phyloP scores from a whole-genome alignment of 2,888 invertebrate genomes.

The Iphiclides podalirius region DNA sequence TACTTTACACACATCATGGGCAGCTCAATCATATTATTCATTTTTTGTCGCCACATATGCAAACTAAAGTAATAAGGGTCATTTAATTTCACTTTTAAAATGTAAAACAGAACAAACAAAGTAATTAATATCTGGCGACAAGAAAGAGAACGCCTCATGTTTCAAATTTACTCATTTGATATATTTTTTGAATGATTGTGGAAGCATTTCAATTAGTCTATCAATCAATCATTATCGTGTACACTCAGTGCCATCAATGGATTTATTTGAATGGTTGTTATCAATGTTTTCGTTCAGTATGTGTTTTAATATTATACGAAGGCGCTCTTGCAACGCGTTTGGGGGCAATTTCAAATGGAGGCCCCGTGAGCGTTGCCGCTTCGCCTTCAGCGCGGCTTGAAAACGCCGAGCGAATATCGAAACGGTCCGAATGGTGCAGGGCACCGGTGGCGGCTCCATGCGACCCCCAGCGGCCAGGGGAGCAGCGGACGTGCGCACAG shows the following conservation, averaged over 20 bases:
- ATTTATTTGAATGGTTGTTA: constrained; percentile 59
- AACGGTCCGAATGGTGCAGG: constrained; percentile 69
- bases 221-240: constrained; percentile 51
- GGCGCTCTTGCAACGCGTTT: constrained; percentile 52
- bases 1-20: constrained; percentile 43
- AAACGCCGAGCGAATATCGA: constrained; percentile 59
- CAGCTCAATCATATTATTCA: constrained; percentile 42
- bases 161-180: constrained; percentile 56
- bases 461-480: constrained; percentile 48
- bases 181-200: constrained; percentile 66
- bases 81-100: too few relatives aligned
- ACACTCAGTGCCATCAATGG: constrained; percentile 62
- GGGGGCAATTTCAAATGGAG: constrained; percentile 1
- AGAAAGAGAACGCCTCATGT: constrained; percentile 48
- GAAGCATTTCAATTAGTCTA: constrained; percentile 50
- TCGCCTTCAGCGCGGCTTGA: constrained; percentile 56
- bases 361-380: constrained; percentile 45
- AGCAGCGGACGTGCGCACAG: constrained; percentile 82
- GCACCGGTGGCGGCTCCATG: constrained; percentile 47
- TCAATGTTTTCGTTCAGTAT: constrained; percentile 56
- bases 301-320: constrained; percentile 48
- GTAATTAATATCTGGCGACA: constrained; percentile 39
- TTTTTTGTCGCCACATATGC: constrained; percentile 44
- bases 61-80: too few relatives aligned
- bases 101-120: too few relatives aligned